A percentile compares a stretch with the other conserved stretches of the same genome.
Evolutionary conservation across 2,888 invertebrate genomes (phyloP).

Genomic region (Tinea trinotella): DNA sequence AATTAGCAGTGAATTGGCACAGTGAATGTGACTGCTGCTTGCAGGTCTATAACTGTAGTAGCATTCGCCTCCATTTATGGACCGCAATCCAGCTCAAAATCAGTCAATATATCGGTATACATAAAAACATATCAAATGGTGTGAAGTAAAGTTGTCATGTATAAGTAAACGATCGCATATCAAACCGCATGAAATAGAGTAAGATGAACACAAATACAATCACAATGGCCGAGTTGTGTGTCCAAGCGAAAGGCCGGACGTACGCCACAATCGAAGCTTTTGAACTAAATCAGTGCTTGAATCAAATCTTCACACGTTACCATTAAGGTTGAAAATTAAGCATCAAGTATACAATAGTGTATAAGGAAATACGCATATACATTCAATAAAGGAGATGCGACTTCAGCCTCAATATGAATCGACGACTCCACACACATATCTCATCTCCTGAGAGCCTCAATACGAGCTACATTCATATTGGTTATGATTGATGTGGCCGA

Average conservation of each 20-base stretch:
- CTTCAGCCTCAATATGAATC: constrained; percentile 13
- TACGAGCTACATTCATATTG: constrained; percentile 4
- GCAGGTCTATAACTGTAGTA: too few relatives aligned
- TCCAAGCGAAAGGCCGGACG: neutral
- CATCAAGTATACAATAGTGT: neutral
- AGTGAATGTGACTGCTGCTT: too few relatives aligned
- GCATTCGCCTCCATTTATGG: too few relatives aligned
- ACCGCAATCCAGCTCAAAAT: too few relatives aligned
- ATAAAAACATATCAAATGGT: too few relatives aligned
- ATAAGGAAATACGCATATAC: neutral
- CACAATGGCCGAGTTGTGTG: constrained; percentile 11
- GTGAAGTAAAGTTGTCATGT: too few relatives aligned
- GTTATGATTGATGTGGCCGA: neutral
- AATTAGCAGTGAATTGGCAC: too few relatives aligned
- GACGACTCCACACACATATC: constrained; percentile 5
- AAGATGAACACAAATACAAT: constrained; percentile 3
- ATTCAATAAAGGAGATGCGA: constrained; percentile 16
- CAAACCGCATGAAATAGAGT: neutral
- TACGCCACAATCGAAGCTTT: neutral
- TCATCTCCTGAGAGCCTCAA: constrained; percentile 10
- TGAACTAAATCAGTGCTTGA: neutral
- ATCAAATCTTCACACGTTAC: neutral
- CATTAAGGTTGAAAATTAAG: neutral
- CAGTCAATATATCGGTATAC: too few relatives aligned
- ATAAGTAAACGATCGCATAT: neutral